Percentiles rank a stretch among this genome's conserved stretches.
phyloP scores from a whole-genome alignment of 2,797 vertebrate species.

The Sciurus carolinensis region DNA sequence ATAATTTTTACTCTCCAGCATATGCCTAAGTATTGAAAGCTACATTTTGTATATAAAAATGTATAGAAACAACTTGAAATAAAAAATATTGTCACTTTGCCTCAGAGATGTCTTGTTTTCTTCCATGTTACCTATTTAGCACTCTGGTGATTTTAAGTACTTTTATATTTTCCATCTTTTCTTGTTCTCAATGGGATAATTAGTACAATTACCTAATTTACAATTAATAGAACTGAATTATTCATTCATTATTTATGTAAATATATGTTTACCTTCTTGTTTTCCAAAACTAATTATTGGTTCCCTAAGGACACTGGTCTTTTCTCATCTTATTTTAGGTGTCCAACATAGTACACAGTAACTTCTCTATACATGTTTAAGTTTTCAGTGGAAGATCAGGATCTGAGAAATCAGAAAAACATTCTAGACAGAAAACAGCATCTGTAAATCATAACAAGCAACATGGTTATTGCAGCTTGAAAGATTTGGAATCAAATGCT shows the following conservation, averaged over 20 bases:
- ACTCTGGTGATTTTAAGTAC: not conserved
- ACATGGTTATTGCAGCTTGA: not conserved
- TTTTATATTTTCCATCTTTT: constrained; percentile 14
- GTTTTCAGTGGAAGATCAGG: not conserved
- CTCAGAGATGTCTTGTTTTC: not conserved
- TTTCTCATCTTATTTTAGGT: not conserved
- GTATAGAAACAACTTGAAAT: not conserved
- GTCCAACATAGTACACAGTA: not conserved
- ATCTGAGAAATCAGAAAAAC: not conserved
- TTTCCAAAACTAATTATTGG: not conserved
- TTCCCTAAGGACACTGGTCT: not conserved
- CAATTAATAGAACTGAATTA: not conserved
- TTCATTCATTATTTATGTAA: not conserved
- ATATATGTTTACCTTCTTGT: not conserved
- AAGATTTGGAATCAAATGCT: not conserved
- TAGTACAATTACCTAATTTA: not conserved
- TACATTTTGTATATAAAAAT: not conserved
- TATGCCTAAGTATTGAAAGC: not conserved
- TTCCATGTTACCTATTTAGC: not conserved
- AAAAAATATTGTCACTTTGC: not conserved
- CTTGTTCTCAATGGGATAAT: not conserved
- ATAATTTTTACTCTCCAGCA: not conserved
- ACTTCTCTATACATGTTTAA: not conserved
- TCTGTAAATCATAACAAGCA: not conserved
- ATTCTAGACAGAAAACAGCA: not conserved